Conservation (phyloP, 2,113 vertebrate genomes). For the Nanorana parkeri region DNA sequence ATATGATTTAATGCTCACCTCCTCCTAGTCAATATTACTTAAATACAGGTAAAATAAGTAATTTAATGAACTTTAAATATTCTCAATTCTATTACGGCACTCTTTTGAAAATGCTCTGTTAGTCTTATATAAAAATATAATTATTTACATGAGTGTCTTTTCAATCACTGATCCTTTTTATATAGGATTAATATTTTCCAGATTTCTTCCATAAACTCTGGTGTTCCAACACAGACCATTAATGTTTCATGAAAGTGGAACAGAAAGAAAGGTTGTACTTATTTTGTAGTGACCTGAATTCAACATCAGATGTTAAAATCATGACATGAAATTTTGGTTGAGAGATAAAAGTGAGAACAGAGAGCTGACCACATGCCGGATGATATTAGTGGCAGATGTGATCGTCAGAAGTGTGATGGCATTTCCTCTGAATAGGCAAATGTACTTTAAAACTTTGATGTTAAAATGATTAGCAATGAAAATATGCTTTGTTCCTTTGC, state of each 20-base stretch:
- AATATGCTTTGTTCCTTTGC: conserved; percentile 87
- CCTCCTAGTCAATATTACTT: too few species aligned
- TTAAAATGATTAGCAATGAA: conserved; percentile 84
- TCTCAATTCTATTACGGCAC: background rate
- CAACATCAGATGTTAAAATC: conserved; percentile 73
- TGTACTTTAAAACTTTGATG: conserved; percentile 84
- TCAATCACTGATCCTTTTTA: conserved; percentile 23
- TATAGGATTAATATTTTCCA: conserved; percentile 40
- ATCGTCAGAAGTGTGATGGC: conserved; percentile 81
- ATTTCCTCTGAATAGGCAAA: conserved; percentile 85
- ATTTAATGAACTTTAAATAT: background rate
- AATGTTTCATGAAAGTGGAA: conserved; percentile 59
- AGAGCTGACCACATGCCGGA: conserved; percentile 83
- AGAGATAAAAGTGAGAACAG: conserved; percentile 73
- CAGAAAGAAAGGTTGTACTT: conserved; percentile 63
- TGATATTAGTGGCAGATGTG: conserved; percentile 90
- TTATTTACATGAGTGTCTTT: conserved; percentile 35
- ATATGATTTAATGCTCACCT: too few species aligned
- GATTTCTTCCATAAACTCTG: conserved; percentile 43
- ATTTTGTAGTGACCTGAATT: conserved; percentile 69
- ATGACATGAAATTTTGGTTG: conserved; percentile 69
- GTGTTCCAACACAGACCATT: conserved; percentile 60
- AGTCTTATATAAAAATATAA: conserved; percentile 14
- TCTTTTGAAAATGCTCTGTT: background rate
- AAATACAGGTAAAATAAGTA: background rate